Conservation (phyloP, 2,888 invertebrate genomes). For the Hemistola chrysoprasaria region DNA sequence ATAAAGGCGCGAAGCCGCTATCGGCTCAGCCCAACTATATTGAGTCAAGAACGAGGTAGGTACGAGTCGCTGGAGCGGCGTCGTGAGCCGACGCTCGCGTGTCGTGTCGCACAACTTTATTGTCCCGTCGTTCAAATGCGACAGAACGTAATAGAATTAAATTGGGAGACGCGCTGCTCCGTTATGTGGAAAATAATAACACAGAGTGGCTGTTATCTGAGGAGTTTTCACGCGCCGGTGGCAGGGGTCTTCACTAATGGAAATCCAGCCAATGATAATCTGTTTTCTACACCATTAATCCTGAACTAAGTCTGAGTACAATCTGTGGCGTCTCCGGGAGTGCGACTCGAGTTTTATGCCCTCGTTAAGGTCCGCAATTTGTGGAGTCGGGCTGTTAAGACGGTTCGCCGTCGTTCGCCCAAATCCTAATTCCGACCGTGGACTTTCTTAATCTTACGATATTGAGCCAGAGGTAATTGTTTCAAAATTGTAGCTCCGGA, state of each 20-base stretch:
- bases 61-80: constrained; percentile 4
- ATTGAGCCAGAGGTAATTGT: constrained; percentile 80
- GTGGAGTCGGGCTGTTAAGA: constrained; percentile 80
- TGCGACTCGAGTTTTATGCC: constrained; percentile 78
- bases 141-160: constrained; percentile 81
- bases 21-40: constrained; percentile 34
- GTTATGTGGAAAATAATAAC: constrained; percentile 82
- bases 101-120: constrained; percentile 73
- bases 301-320: constrained; percentile 80
- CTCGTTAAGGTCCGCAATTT: constrained; percentile 82
- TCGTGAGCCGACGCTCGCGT: constrained; percentile 38
- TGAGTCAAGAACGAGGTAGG: constrained; percentile 22
- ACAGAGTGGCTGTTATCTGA: constrained; percentile 69
- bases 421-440: constrained; percentile 77
- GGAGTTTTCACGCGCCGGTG: constrained; percentile 78
- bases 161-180: constrained; percentile 74
- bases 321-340: constrained; percentile 77
- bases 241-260: constrained; percentile 77
- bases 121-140: constrained; percentile 77
- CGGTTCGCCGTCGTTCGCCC: constrained; percentile 67
- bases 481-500: constrained; percentile 71
- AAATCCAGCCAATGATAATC: constrained; percentile 82
- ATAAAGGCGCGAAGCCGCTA: constrained; percentile 41
- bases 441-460: constrained; percentile 81
- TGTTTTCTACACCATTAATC: constrained; percentile 84